phyloP scores from a whole-genome alignment of 2,888 invertebrate genomes.

The Microctonus aethiopoides region DNA sequence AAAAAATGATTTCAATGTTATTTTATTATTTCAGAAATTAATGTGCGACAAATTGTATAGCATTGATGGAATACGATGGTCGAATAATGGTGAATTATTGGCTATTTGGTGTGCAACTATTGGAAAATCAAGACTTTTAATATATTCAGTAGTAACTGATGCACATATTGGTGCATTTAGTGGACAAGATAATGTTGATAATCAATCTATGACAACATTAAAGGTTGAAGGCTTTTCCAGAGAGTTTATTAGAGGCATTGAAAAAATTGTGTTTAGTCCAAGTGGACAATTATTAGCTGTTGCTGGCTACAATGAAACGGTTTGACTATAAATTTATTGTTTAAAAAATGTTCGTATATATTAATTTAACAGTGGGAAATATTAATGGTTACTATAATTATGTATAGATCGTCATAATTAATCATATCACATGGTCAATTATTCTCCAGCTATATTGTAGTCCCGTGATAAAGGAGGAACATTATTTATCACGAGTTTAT shows the following conservation, averaged over 20 bases:
- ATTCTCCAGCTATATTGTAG: constrained; percentile 54
- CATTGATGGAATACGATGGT: constrained; percentile 61
- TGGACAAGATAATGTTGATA: constrained; percentile 42
- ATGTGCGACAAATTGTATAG: constrained; percentile 56
- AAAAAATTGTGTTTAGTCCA: constrained; percentile 58
- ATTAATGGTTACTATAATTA: too few species aligned
- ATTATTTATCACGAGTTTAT: constrained; percentile 57
- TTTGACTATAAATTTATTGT: constrained; percentile 38
- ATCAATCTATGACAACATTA: not conserved
- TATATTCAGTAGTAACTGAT: constrained; percentile 57
- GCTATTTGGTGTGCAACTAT: constrained; percentile 61
- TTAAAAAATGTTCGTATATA: too few species aligned
- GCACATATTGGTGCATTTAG: constrained; percentile 57
- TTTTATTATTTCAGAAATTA: constrained; percentile 55
- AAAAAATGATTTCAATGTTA: not conserved
- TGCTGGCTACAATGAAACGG: constrained; percentile 61
- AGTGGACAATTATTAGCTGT: constrained; percentile 61
- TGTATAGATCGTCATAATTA: constrained; percentile 56
- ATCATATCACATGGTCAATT: constrained; percentile 61
- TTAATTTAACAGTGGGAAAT: too few species aligned
- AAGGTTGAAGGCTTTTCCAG: not conserved
- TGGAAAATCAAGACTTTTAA: constrained; percentile 54
- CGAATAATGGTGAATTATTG: constrained; percentile 59
- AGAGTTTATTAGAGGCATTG: constrained; percentile 55
- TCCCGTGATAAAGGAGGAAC: constrained; percentile 56